Base-by-base conservation (phyloP, 2,888 invertebrate genomes). In the Erpobdella octoculata region DNA sequence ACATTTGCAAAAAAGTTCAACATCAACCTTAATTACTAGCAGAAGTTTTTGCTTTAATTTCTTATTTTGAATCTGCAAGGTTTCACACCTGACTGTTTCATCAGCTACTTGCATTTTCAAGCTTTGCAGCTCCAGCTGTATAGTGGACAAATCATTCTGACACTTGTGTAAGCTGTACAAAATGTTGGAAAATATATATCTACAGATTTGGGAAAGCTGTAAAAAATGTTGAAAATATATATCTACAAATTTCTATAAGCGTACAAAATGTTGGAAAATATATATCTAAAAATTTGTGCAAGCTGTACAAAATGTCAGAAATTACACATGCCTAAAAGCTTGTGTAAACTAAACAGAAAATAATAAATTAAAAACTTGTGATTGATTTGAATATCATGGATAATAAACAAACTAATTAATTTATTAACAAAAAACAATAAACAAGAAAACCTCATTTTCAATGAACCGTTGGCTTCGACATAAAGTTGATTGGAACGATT, bases 21-120 rank as follows among this genome's bases (percentile, higher is more conserved):
- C 12, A 53, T 28, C 53, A 53, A 53, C 53, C 53, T 53, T 53
- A 53, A 53, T 28, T 53, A 53, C 53, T 25, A 53, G 53, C 15
- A 53, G 28, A 4, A 53, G 28, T 53, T 53, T 53, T 28, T 53
- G 53, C 53, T 28, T 53, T 28, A 53, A 28, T 8, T 28, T 53
- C 15, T 53, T 53, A 28, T 25, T 25, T n/a, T 53, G 53, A 28
- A 28, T 25, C 8, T 21, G 28, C 53, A 53, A 25, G n/a, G 28
- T 21, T 15, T 53, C 53, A 53, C 53, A 53, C 28, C 28, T 53
- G n/a, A 28, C 21, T 25, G 53, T 25, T 1, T 21, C 21, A 53
- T 53, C 53, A 25, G 53, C 21, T 6, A 53, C 21, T 12, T 53
- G 21, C n/a, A 53, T 15, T 28, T 28, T 53, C 53, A 53, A 25